phyloP scores from a whole-genome alignment of 2,888 invertebrate genomes.

The Acronicta leporina region DNA sequence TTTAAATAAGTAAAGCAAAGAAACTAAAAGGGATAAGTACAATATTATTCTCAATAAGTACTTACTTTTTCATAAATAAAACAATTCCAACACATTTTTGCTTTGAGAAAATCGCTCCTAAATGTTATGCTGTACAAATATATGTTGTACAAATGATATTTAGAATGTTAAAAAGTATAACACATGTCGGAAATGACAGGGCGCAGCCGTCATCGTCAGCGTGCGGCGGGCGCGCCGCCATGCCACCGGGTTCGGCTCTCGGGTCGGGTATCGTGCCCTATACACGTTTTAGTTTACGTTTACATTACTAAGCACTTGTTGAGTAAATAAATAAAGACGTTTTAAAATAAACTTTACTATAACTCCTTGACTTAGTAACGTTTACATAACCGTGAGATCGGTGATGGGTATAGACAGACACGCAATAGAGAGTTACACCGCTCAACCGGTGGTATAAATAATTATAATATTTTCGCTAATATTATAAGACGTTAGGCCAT shows the following conservation, averaged over 20 bases:
- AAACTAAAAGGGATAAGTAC: conserved; percentile 1
- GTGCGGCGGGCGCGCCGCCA: conserved; percentile 50
- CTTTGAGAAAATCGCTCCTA: conserved; percentile 34
- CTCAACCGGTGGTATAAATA: conserved; percentile 1
- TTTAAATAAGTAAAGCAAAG: conserved; percentile 30
- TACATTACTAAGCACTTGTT: conserved; percentile 86
- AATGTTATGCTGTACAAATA: conserved; percentile 51
- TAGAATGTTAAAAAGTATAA: conserved; percentile 65
- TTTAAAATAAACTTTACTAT: conserved; percentile 85
- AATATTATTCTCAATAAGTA: no score
- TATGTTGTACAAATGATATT: conserved; percentile 59
- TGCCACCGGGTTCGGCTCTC: conserved; percentile 69
- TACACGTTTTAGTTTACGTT: conserved; percentile 78
- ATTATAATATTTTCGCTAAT: not conserved
- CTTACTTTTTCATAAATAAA: conserved; percentile 8
- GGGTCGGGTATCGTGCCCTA: conserved; percentile 67
- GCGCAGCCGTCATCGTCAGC: conserved; percentile 57
- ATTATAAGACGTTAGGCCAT: no score
- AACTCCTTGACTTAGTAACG: conserved; percentile 83
- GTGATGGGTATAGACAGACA: conserved; percentile 52
- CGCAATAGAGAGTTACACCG: conserved; percentile 41
- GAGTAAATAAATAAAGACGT: conserved; percentile 85
- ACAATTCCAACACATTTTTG: not conserved
- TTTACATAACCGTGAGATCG: conserved; percentile 81
- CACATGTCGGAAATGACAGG: conserved; percentile 68